Conservation (phyloP, 2,888 invertebrate species). For the Mesorhabditis sp. region DNA sequence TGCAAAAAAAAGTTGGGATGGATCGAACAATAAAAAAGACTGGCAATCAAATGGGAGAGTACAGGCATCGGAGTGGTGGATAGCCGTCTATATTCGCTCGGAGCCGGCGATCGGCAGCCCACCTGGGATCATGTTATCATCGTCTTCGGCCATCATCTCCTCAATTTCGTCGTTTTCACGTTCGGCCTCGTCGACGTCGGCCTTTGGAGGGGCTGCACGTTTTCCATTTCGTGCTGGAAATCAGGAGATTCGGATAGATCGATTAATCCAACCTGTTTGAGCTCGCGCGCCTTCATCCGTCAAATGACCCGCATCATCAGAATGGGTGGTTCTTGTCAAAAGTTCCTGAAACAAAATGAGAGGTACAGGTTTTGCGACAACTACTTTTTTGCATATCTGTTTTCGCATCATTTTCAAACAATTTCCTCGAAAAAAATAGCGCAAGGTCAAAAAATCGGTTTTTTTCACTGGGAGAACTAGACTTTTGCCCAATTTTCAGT, state of each 20-base stretch:
- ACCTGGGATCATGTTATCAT: constrained; percentile 2
- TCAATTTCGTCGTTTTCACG: neutral
- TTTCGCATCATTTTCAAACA: no score
- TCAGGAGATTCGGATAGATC: neutral
- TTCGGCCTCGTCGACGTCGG: neutral
- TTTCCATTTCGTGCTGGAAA: neutral
- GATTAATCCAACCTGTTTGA: neutral
- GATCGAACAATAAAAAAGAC: no score
- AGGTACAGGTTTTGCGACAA: no score
- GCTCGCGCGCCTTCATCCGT: neutral
- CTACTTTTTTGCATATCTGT: no score
- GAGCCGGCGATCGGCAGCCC: constrained; percentile 2
- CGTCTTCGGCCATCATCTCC: neutral
- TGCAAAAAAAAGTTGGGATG: no score
- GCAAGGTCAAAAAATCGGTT: no score
- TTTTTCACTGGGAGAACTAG: neutral
- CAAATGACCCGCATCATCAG: neutral
- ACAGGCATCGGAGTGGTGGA: no score
- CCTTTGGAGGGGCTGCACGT: neutral
- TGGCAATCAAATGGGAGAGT: no score
- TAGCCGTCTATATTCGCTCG: neutral
- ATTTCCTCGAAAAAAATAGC: no score
- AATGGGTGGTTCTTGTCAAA: neutral
- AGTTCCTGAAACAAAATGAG: neutral
- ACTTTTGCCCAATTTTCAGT: neutral